These are phyloP conservation scores for Ailuropoda melanoleuca DNA, from an alignment of 2,113 vertebrate species.

Conservation along the genomic window DNA sequence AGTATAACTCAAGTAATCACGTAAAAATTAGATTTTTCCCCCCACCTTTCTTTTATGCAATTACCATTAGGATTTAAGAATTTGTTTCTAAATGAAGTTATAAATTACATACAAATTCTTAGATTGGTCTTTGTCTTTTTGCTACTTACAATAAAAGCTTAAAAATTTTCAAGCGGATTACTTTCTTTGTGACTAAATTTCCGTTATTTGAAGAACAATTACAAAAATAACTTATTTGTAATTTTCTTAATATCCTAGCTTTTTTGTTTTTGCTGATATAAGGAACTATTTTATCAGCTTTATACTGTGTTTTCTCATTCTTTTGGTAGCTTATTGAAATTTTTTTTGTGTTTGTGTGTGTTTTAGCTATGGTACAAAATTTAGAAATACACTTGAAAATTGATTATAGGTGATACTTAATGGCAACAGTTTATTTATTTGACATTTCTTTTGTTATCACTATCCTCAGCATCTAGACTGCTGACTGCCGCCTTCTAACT, in stretches of 20 bases:
- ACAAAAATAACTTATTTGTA: neutral
- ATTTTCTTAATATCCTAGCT: neutral
- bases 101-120: constrained; percentile 7
- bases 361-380: neutral
- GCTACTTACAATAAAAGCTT: neutral
- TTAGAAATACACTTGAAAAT: neutral
- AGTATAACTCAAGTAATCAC: neutral
- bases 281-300: neutral
- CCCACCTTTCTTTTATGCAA: neutral
- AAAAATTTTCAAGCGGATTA: neutral
- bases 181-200: constrained; percentile 9
- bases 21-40: neutral
- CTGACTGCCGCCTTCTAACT: neutral
- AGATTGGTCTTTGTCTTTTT: constrained; percentile 44
- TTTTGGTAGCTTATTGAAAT: neutral
- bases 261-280: neutral
- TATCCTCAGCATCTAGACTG: neutral
- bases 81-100: constrained; percentile 39
- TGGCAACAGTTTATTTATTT: neutral
- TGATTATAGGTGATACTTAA: neutral
- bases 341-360: neutral
- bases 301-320: neutral
- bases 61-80: constrained; percentile 9
- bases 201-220: constrained; percentile 39
- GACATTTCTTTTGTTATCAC: neutral